These are phyloP conservation scores for Pseudomyrmex sp. DNA, from an alignment of 1,140 invertebrate genomes.

Conservation along the genomic window DNA sequence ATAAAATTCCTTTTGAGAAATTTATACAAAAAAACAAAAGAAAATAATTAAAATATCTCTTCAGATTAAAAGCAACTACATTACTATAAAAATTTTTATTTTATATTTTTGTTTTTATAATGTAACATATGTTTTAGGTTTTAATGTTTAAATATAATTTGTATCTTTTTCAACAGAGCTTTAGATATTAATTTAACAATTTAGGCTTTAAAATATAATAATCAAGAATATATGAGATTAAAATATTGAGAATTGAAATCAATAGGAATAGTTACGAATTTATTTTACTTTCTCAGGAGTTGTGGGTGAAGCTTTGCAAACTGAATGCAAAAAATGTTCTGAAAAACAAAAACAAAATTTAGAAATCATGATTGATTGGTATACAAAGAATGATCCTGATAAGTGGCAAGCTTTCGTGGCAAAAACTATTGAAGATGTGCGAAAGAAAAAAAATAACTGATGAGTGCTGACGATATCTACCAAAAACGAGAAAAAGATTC, in stretches of 20 bases:
- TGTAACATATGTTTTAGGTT: too few species aligned
- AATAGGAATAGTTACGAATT: not conserved
- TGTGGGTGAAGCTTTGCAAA: not conserved
- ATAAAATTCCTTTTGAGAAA: not conserved
- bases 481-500: not conserved
- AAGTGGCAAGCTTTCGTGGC: not conserved
- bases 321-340: slow-evolving; percentile 8
- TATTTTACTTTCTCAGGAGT: not conserved
- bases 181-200: too few species aligned
- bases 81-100: too few species aligned
- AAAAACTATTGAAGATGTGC: not conserved
- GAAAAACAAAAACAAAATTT: slow-evolving; percentile 20
- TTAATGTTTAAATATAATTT: too few species aligned
- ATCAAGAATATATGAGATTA: not conserved
- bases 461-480: too few species aligned
- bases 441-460: slow-evolving; percentile 9
- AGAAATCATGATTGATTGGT: not conserved
- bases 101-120: too few species aligned
- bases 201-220: too few species aligned
- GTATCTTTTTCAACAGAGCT: too few species aligned
- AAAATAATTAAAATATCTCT: not conserved
- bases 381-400: not conserved
- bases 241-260: not conserved
- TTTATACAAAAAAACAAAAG: not conserved
- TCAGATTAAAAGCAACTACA: too few species aligned